A percentile compares a stretch with the other conserved stretches of the same genome.
Conservation (phyloP, 2,797 vertebrate genomes). For the Delichon dasypus region DNA sequence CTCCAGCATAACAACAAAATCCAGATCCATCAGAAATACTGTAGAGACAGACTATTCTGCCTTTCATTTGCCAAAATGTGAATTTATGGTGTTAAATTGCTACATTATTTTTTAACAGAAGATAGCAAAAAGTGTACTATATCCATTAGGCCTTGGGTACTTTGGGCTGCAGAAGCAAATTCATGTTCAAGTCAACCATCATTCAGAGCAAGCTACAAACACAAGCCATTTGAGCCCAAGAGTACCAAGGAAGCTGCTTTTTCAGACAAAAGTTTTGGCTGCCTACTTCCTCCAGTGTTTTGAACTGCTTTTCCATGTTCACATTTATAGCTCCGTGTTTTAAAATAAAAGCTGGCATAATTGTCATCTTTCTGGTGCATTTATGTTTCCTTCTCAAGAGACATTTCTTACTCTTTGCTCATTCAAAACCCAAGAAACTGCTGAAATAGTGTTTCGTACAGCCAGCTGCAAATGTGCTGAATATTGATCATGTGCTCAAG, state of each 20-base stretch:
- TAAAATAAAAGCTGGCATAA: not conserved
- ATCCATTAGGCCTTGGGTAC: not conserved
- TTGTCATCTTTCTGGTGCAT: not conserved
- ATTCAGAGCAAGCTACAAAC: not conserved
- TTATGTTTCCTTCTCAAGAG: not conserved
- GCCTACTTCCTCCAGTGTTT: not conserved
- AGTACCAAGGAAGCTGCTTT: not conserved
- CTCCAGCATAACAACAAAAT: not conserved
- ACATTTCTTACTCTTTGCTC: not conserved
- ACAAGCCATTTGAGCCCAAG: not conserved
- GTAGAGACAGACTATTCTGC: not conserved
- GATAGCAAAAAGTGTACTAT: not conserved
- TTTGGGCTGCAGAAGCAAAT: slow-evolving; percentile 9
- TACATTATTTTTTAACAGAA: not conserved
- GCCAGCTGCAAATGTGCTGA: not conserved
- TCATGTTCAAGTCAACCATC: not conserved
- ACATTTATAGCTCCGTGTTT: not conserved
- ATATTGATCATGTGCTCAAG: not conserved
- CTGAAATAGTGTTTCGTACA: not conserved
- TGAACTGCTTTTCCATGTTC: not conserved
- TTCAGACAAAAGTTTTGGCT: slow-evolving; percentile 9
- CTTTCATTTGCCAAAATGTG: not conserved
- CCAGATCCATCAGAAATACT: not conserved
- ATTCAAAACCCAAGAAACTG: not conserved
- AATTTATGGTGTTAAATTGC: not conserved